These are phyloP conservation scores for Sesia apiformis DNA, from an alignment of 2,888 invertebrate species.

Conservation along the genomic window DNA sequence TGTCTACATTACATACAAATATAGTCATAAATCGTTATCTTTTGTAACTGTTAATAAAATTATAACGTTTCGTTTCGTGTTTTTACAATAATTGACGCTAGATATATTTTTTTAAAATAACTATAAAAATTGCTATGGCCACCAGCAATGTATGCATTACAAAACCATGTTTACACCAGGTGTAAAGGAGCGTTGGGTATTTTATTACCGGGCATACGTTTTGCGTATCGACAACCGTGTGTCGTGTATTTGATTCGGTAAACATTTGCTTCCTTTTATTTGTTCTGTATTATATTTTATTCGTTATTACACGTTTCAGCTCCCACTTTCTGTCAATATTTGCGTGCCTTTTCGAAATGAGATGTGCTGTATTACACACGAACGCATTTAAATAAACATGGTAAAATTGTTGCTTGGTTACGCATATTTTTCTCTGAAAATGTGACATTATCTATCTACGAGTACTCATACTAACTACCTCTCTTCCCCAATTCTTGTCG, in stretches of 20 bases:
- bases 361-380: background rate
- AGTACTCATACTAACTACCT: too few relatives aligned
- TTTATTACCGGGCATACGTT: conserved; percentile 17
- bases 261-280: conserved; percentile 15
- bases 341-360: background rate
- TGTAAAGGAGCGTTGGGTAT: conserved; percentile 3
- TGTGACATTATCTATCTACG: too few relatives aligned
- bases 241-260: conserved; percentile 19
- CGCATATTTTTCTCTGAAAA: too few relatives aligned
- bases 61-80: too few relatives aligned
- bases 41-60: too few relatives aligned
- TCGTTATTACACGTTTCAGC: background rate
- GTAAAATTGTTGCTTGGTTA: too few relatives aligned
- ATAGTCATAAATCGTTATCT: too few relatives aligned
- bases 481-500: too few relatives aligned
- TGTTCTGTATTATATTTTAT: background rate
- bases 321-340: background rate
- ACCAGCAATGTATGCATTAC: background rate
- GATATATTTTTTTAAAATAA: too few relatives aligned
- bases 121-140: too few relatives aligned
- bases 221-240: conserved; percentile 16
- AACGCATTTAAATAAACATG: background rate
- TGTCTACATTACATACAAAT: too few relatives aligned
- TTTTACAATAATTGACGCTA: too few relatives aligned
- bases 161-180: background rate